A percentile compares a stretch with the other conserved stretches of the same genome.
Evolutionary conservation across 2,888 invertebrate genomes (phyloP).

Genomic region (Euzophera pinguis): DNA sequence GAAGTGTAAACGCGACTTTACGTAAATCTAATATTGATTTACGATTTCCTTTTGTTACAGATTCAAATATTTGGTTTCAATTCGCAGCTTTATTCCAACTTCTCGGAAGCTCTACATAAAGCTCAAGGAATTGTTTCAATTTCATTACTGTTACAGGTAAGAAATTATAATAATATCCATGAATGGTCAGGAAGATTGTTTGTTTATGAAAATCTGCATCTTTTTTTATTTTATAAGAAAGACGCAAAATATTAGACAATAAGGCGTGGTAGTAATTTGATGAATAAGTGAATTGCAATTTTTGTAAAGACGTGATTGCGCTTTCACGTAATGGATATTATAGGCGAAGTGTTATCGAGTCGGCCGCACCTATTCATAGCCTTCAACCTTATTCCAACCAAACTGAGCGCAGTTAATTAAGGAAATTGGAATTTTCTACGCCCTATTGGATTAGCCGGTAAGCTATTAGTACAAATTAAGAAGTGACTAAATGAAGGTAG

Average conservation of each 20-base stretch:
- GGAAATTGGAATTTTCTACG: slow-evolving; percentile 77
- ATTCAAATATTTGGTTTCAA: slow-evolving; percentile 99
- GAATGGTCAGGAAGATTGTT: background rate
- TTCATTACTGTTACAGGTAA: slow-evolving; percentile 96
- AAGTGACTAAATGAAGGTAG: slow-evolving; percentile 53
- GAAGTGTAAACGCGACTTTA: slow-evolving; percentile 1
- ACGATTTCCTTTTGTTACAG: slow-evolving; percentile 81
- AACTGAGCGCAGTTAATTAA: slow-evolving; percentile 72
- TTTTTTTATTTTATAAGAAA: background rate
- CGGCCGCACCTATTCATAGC: slow-evolving; percentile 67
- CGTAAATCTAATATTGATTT: slow-evolving; percentile 1
- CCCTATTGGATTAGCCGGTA: slow-evolving; percentile 68
- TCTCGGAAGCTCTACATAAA: slow-evolving; percentile 95
- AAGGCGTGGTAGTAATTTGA: slow-evolving; percentile 10
- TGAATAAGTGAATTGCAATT: slow-evolving; percentile 23
- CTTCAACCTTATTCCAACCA: slow-evolving; percentile 41
- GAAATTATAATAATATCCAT: slow-evolving; percentile 1
- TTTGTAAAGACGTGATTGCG: slow-evolving; percentile 33
- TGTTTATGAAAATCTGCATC: background rate
- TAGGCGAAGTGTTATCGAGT: slow-evolving; percentile 57
- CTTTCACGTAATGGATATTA: slow-evolving; percentile 59
- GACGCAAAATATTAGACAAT: background rate
- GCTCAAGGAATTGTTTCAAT: slow-evolving; percentile 98
- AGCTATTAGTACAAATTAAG: slow-evolving; percentile 79
- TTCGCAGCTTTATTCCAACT: slow-evolving; percentile 97